Base-by-base conservation (phyloP, 2,113 vertebrate species). In the Barbus barbus region DNA sequence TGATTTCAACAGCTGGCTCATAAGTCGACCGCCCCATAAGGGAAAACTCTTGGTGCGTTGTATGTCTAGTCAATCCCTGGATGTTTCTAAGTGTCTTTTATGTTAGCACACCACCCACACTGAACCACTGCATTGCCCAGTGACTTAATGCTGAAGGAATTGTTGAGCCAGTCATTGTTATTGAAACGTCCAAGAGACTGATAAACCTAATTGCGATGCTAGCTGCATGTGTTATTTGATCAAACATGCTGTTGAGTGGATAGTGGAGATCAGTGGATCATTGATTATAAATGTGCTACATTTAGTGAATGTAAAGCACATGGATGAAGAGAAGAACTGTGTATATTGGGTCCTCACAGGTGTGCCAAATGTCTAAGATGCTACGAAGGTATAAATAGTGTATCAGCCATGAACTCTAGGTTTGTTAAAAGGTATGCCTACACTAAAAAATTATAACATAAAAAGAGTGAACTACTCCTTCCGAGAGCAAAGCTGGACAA, bases 131-230 rank as follows among this genome's bases (percentile, higher is more conserved):
- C 36, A 31, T 20, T 46, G 44, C 44, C 24, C 36, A 46, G 0
- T 74, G 53, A 83, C 41, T 73, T 75, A n/a, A 83, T 63, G n/a
- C 2, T 2, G 38, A 61, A 63, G 24, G 53, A 83, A 74, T 82
- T 20, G n/a, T 31, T 22, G 46, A 53, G 31, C 14, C 1, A 4
- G 79, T 36, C 71, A 46, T 46, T 73, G 38, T 44, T 73, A 72
- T 26, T 73, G 38, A 73, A 72, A 73, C 7, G 13, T 44, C 71
- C 38, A 26, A 73, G n/a, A 73, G 36, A 71, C 67, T 6, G 4
- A n/a, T 71, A 5, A 5, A 69, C 31, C 11, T 71, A n/a, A 38
- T 38, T 9, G 20, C 38, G 18, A 69, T 11, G 31, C 33, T 67
- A 67, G 65, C 31, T 36, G 11, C 20, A 22, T 69, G 65, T 38